A percentile compares a stretch with the other conserved stretches of the same genome.
Evolutionary conservation across 2,888 invertebrate species (phyloP).

Genomic region (Drosophila meridionalis): DNA sequence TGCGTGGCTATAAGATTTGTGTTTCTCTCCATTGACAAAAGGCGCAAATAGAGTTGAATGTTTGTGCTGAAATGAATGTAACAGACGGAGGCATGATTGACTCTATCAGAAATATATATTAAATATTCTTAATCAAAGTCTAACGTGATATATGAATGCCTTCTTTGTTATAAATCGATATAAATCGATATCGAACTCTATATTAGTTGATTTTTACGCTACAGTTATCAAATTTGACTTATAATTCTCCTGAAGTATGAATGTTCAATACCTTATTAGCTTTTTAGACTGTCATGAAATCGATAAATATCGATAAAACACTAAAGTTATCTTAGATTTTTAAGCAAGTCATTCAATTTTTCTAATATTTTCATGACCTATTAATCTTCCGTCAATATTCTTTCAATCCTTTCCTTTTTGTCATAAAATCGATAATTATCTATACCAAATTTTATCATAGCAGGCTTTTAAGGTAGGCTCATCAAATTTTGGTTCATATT

Average conservation of each 20-base stretch:
- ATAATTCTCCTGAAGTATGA: too few relatives aligned
- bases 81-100: not conserved
- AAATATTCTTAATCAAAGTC: not conserved
- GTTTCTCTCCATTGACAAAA: slow-evolving; percentile 5
- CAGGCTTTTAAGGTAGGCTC: not conserved
- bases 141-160: too few relatives aligned
- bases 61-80: not conserved
- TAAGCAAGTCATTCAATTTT: too few relatives aligned
- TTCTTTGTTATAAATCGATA: not conserved
- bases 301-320: not conserved
- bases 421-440: not conserved
- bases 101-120: not conserved
- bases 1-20: slow-evolving; percentile 35
- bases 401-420: not conserved
- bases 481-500: not conserved
- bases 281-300: not conserved
- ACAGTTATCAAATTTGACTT: too few relatives aligned
- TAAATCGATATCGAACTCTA: not conserved
- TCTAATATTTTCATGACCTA: too few relatives aligned
- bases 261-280: too few relatives aligned
- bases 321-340: too few relatives aligned
- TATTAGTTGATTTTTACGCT: too few relatives aligned
- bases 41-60: not conserved
- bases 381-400: too few relatives aligned
- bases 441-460: not conserved